These are phyloP conservation scores for Dunckerocampus dactyliophorus DNA, from an alignment of 2,113 vertebrate species.

Conservation along the genomic window DNA sequence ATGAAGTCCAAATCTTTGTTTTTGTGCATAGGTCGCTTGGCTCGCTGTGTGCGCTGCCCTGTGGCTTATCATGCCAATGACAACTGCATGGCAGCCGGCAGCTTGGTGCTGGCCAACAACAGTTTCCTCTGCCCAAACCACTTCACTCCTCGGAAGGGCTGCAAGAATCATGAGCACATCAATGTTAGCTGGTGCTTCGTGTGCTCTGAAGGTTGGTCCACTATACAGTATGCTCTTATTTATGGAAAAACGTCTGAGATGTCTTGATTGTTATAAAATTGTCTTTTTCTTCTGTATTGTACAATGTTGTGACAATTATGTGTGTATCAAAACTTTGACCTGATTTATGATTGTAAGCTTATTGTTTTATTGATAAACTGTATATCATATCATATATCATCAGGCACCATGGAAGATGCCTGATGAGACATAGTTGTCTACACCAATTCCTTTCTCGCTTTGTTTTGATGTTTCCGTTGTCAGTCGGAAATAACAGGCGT, in stretches of 20 bases:
- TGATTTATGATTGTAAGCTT: no score
- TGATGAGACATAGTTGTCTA: no score
- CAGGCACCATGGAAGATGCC: no score
- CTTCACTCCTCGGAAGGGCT: constrained; percentile 90
- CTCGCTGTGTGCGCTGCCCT: constrained; percentile 96
- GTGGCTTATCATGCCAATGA: constrained; percentile 97
- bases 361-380: no score
- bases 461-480: no score
- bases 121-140: constrained; percentile 98
- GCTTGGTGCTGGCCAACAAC: constrained; percentile 92
- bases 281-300: no score
- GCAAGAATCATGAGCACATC: constrained; percentile 96
- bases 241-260: neutral
- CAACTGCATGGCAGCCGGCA: constrained; percentile 94
- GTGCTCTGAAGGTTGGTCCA: constrained; percentile 90
- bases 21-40: constrained; percentile 81
- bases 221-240: neutral
- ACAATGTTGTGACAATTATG: no score
- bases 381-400: no score
- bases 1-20: neutral
- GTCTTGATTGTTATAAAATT: neutral
- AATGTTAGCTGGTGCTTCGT: constrained; percentile 99
- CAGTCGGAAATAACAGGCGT: no score
- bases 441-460: no score
- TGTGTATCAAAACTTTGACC: no score